Evolutionary conservation across 2,888 invertebrate genomes (phyloP).

Genomic region (Dicycla oo): DNA sequence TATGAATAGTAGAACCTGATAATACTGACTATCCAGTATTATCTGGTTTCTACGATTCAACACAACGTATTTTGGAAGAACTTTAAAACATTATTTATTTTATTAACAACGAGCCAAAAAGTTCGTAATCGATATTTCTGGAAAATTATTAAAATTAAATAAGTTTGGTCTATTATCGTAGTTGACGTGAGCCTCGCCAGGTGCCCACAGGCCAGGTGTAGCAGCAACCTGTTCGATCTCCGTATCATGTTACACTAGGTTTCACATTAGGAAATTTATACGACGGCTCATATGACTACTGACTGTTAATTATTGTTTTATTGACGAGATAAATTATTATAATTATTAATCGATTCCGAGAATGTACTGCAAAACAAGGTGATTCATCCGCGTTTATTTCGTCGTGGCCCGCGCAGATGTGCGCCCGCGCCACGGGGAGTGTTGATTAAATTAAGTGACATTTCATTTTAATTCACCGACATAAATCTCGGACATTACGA

Average conservation of each 20-base stretch:
- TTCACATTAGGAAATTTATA: slow-evolving; percentile 90
- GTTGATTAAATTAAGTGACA: slow-evolving; percentile 88
- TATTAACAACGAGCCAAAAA: slow-evolving; percentile 37
- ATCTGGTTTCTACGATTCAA: too few relatives aligned
- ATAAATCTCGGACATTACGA: slow-evolving; percentile 85
- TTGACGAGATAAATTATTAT: slow-evolving; percentile 87
- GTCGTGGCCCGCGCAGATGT: slow-evolving; percentile 76
- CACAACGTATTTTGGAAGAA: slow-evolving; percentile 15
- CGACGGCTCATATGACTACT: slow-evolving; percentile 88
- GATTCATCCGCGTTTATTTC: slow-evolving; percentile 84
- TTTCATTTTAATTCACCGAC: slow-evolving; percentile 85
- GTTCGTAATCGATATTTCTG: slow-evolving; percentile 76
- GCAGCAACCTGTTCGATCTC: slow-evolving; percentile 81
- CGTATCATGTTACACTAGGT: slow-evolving; percentile 88
- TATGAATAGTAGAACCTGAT: slow-evolving; percentile 19
- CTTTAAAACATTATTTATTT: slow-evolving; percentile 28
- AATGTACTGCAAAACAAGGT: slow-evolving; percentile 88
- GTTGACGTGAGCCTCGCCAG: slow-evolving; percentile 82
- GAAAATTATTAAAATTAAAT: slow-evolving; percentile 76
- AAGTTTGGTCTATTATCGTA: slow-evolving; percentile 82
- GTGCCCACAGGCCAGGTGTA: slow-evolving; percentile 88
- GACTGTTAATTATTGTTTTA: slow-evolving; percentile 89
- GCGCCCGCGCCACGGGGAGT: slow-evolving; percentile 80
- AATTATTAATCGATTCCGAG: slow-evolving; percentile 87
- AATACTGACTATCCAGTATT: slow-evolving; percentile 30